Percentiles rank a stretch among this genome's conserved stretches.
Evolutionary conservation across 2,113 vertebrate species (phyloP).

Genomic region (Burhinus oedicnemus): DNA sequence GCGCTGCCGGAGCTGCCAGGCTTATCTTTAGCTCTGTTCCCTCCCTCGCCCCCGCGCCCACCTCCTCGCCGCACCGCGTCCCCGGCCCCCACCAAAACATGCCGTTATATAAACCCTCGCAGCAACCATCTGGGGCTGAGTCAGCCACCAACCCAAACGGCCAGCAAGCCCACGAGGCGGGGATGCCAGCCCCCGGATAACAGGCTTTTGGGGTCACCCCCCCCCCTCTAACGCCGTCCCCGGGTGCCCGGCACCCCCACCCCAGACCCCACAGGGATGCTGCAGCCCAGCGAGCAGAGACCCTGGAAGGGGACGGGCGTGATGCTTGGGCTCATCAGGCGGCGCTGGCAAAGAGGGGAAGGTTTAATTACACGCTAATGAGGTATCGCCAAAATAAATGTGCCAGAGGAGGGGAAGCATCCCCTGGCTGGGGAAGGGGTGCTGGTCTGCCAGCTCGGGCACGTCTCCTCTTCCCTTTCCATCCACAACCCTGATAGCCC

Average conservation of each 20-base stretch:
- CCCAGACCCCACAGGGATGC: rapidly evolving
- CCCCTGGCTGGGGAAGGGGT: not conserved
- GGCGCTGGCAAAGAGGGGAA: not conserved
- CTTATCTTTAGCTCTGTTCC: slow-evolving; percentile 70
- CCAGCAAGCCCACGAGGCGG: not conserved
- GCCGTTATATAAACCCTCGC: slow-evolving; percentile 20
- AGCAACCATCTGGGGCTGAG: slow-evolving; percentile 60
- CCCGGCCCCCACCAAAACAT: slow-evolving; percentile 60
- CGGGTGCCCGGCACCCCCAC: rapidly evolving
- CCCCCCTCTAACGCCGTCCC: not conserved
- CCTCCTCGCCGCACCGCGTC: slow-evolving; percentile 48
- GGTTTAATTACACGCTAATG: not conserved
- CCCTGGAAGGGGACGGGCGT: not conserved
- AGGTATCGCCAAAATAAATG: slow-evolving; percentile 7
- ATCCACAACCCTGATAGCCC: not conserved
- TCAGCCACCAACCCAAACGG: slow-evolving; percentile 40
- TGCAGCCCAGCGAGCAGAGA: not conserved
- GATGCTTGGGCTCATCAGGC: not conserved
- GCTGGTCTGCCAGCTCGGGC: not conserved
- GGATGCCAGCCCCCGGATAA: not conserved
- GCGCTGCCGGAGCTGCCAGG: slow-evolving; percentile 35
- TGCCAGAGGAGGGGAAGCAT: not conserved
- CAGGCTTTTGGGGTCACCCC: not conserved
- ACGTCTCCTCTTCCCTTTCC: not conserved
- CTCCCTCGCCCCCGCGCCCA: slow-evolving; percentile 60